Evolutionary conservation across 2,888 invertebrate species (phyloP).

Genomic region (Mythimna vitellina): DNA sequence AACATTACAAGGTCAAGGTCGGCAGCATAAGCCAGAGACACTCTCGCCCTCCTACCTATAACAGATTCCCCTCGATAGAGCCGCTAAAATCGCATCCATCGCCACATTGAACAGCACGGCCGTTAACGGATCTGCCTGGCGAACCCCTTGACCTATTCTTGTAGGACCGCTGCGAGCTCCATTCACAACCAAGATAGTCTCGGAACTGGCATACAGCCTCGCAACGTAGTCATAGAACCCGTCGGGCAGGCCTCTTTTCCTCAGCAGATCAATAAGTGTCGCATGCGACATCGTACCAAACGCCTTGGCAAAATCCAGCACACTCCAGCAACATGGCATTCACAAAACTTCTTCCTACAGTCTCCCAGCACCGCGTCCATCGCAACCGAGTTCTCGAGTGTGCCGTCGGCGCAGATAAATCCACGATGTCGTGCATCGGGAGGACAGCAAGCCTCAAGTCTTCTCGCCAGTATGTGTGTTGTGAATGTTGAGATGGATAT

Average conservation of each 20-base stretch:
- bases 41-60: slow-evolving; percentile 49
- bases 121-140: slow-evolving; percentile 79
- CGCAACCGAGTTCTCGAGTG: slow-evolving; percentile 71
- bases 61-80: slow-evolving; percentile 50
- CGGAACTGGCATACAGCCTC: slow-evolving; percentile 69
- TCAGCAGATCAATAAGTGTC: slow-evolving; percentile 63
- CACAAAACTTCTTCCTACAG: slow-evolving; percentile 32
- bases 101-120: slow-evolving; percentile 72
- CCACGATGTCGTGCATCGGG: slow-evolving; percentile 63
- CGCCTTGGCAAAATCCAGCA: slow-evolving; percentile 81
- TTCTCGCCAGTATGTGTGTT: too few species aligned
- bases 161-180: slow-evolving; percentile 56
- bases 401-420: slow-evolving; percentile 72
- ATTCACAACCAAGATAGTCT: slow-evolving; percentile 51
- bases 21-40: slow-evolving; percentile 76
- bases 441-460: slow-evolving; percentile 42
- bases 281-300: slow-evolving; percentile 75
- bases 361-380: slow-evolving; percentile 65
- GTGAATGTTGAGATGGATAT: too few species aligned
- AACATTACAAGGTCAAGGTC: slow-evolving; percentile 75
- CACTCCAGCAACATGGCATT: slow-evolving; percentile 76
- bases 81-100: slow-evolving; percentile 58
- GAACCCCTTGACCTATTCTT: slow-evolving; percentile 72
- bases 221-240: slow-evolving; percentile 69
- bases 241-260: slow-evolving; percentile 69